Evolutionary conservation across 2,888 invertebrate genomes (phyloP), one percentile per base, ranked within the genome.

Genomic region (Xanthostigma xanthostigma): DNA sequence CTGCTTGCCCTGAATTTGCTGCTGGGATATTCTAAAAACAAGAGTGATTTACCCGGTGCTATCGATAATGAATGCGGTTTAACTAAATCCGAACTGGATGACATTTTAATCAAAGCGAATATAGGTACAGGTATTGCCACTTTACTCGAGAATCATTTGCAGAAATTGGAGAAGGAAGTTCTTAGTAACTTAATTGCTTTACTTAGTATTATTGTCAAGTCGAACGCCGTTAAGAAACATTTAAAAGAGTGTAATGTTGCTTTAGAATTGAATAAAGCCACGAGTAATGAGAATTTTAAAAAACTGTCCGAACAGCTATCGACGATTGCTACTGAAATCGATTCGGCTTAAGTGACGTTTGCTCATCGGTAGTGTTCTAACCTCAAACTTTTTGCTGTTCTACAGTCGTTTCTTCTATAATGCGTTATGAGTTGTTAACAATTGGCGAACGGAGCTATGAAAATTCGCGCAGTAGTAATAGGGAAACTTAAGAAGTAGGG

Each of bases 1-100:
- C 73, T 87, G 49, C 70, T 82, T 56, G 80, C 86, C 36, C 70
- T 88, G 48, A 81, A 79, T 54, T 73, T 87, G 38, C 67, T 86
- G 9, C 66, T 67, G 35, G 60, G 64, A 1, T 64, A 67, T 44
- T 63, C 63, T 48, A 57, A 65, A 13, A 11, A 39, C 12, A 40
- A 39, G 12, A 36, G 10, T 12, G 40, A 46, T 36, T 11, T 12
- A 33, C 11, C 12, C 3, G 27, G 14, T 33, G n/a, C n/a, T n/a
- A 45, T 14, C 13, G 38, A 27, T 13, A 17, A 45, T 37, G 17
- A 37, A 14, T 38, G 38, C 11, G 44, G 13, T n/a, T 13, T 13
- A 44, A 44, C 33, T n/a, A 9, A 42, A 27, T 17, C 41, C 38
- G 13, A 38, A 38, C 10, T 42, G n/a, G 42, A 48, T 33, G 27